phyloP scores from a whole-genome alignment of 2,888 invertebrate species.

The Stegana nigrithorax region DNA sequence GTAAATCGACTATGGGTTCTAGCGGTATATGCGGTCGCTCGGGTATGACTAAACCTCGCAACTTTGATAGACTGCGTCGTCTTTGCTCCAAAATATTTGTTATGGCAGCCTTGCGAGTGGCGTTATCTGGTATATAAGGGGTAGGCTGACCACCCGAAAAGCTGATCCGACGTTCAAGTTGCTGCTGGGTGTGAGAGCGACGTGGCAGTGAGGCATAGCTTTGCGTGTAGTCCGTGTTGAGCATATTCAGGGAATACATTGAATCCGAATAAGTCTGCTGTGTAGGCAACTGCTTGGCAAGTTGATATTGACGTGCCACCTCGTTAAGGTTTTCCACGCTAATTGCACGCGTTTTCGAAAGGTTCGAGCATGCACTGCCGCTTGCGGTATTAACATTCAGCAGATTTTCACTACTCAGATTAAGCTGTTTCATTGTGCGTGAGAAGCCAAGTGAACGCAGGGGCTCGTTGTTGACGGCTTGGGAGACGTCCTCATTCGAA shows the following conservation, averaged over 20 bases:
- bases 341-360: slow-evolving; percentile 70
- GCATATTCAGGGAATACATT: slow-evolving; percentile 65
- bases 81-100: slow-evolving; percentile 84
- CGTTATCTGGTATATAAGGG: slow-evolving; percentile 63
- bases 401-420: slow-evolving; percentile 67
- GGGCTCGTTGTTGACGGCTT: slow-evolving; percentile 25
- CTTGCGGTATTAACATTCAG: slow-evolving; percentile 48
- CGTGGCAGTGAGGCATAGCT: slow-evolving; percentile 50
- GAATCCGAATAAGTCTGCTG: slow-evolving; percentile 63
- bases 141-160: slow-evolving; percentile 51
- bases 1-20: slow-evolving; percentile 78
- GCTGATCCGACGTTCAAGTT: slow-evolving; percentile 65
- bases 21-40: slow-evolving; percentile 73
- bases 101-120: slow-evolving; percentile 74
- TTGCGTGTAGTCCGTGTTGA: slow-evolving; percentile 56
- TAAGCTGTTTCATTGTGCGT: slow-evolving; percentile 57
- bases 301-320: slow-evolving; percentile 60
- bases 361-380: slow-evolving; percentile 49
- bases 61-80: slow-evolving; percentile 83
- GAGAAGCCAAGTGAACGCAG: slow-evolving; percentile 22
- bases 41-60: slow-evolving; percentile 89
- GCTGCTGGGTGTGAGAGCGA: slow-evolving; percentile 22
- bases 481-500: slow-evolving; percentile 71
- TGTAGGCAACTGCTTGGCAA: slow-evolving; percentile 59
- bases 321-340: slow-evolving; percentile 71